Conservation (phyloP, 2,797 vertebrate species). For the Eleutherodactylus coqui region DNA sequence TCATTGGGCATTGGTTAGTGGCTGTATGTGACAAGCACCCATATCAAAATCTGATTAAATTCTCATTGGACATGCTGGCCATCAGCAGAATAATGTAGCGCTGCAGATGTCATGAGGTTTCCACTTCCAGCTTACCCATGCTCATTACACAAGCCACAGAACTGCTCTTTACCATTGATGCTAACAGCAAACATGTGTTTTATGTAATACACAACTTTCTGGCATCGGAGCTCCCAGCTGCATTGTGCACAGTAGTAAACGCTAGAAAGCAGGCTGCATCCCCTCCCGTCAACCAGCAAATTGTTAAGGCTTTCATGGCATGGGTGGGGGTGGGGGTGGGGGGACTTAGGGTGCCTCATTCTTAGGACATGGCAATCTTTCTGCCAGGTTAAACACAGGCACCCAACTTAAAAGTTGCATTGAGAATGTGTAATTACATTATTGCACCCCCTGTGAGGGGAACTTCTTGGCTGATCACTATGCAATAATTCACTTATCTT, state of each 20-base stretch:
- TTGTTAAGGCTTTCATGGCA: background rate
- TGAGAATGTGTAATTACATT: too few species aligned
- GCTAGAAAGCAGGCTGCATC: background rate
- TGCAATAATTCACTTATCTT: too few species aligned
- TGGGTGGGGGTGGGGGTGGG: too few species aligned
- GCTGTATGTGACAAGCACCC: too few species aligned
- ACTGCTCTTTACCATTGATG: background rate
- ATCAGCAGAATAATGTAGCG: background rate
- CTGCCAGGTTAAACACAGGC: background rate
- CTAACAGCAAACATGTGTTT: constrained; percentile 27
- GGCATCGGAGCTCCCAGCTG: background rate
- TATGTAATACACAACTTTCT: constrained; percentile 23
- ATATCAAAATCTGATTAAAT: too few species aligned
- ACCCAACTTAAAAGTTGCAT: too few species aligned
- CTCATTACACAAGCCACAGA: constrained; percentile 5
- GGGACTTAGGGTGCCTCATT: too few species aligned
- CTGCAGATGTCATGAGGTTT: background rate
- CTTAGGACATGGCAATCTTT: background rate
- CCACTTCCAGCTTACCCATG: background rate
- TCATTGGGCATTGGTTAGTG: too few species aligned
- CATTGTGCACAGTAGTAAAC: constrained; percentile 14
- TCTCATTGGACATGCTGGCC: background rate
- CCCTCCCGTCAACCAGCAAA: background rate
- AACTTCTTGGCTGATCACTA: too few species aligned
- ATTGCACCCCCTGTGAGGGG: too few species aligned